Base-by-base conservation (phyloP, 2,888 invertebrate genomes). In the Pyralis farinalis region DNA sequence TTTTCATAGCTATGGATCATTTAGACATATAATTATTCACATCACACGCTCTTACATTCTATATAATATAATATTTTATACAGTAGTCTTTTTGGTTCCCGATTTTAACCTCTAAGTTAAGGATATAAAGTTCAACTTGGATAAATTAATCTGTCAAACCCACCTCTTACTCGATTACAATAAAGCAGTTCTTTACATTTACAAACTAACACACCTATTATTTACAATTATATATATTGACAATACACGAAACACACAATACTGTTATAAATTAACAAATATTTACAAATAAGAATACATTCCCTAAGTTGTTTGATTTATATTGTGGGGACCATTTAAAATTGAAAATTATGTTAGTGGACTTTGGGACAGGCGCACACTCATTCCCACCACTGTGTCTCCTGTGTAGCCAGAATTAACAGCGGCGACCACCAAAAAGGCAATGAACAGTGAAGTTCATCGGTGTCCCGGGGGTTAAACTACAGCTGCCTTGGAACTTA, bases 261-360 rank as follows among this genome's bases (percentile, higher is more conserved):
- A 81, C 77, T 78, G 77, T 74, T 72, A 79, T 81, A 83, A 80
- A 75, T 80, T 75, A 78, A 63, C 55, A 51, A 49, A 55, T 80
- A 79, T 81, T 71, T 81, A 81, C 79, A 82, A 65, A 58, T 66
- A 67, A 58, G 52, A 65, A 71, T 53, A 67, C 55, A 59, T 5
- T n/a, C 11, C 7, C 7, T 25, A 4, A 25, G 25, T 25, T 21
- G 20, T 28, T 37, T 30, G n/a, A 65, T 63, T 65, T 61, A 63
- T 67, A 60, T 43, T 40, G 42, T 35, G 53, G n/a, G n/a, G n/a
- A n/a, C n/a, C n/a, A n/a, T n/a, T 53, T 62, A 56, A 69, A 63
- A 66, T 69, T 51, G 53, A 62, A 68, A 63, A 63, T 66, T 73
- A 63, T 16, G 16, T 4, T 16, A 2, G 4, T 16, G 4, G 16